phyloP scores from a whole-genome alignment of 1,140 invertebrate genomes.

The Drosophila prosaltans region DNA sequence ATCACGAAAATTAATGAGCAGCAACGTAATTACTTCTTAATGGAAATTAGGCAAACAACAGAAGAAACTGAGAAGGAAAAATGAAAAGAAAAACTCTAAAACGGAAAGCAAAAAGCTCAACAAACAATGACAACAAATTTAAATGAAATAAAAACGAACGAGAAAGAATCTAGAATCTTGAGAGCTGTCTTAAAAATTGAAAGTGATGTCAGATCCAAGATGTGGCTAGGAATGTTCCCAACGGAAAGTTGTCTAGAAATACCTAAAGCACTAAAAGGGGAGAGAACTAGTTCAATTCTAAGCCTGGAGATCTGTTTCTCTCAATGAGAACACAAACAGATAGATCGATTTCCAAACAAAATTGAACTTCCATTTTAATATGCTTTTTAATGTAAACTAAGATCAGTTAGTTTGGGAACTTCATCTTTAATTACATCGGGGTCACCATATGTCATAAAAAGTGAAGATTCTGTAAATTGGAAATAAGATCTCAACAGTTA shows the following conservation, averaged over 20 bases:
- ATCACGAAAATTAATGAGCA: conserved; percentile 77
- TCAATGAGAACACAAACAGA: not conserved
- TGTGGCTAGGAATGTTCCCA: not conserved
- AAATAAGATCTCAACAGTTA: too few relatives aligned
- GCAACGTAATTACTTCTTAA: conserved; percentile 79
- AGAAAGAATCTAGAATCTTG: conserved; percentile 25
- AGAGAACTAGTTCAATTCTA: not conserved
- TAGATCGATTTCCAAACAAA: not conserved
- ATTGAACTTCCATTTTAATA: too few relatives aligned
- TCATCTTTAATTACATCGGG: too few relatives aligned
- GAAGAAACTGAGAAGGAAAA: conserved; percentile 28
- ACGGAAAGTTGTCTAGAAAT: not conserved
- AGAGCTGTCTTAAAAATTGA: conserved; percentile 38
- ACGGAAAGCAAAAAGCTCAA: conserved; percentile 10
- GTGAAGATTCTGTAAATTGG: too few relatives aligned
- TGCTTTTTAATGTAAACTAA: too few relatives aligned
- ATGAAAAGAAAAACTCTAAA: conserved; percentile 27
- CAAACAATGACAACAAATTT: conserved; percentile 2
- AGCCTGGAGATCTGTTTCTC: too few relatives aligned
- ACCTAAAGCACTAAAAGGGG: not conserved
- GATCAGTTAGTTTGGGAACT: too few relatives aligned
- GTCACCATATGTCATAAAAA: too few relatives aligned
- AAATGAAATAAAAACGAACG: conserved; percentile 6
- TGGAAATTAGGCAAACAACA: conserved; percentile 74
- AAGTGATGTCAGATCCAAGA: conserved; percentile 23